Conservation (phyloP, 2,888 invertebrate species). For the Platynereis dumerilii region DNA sequence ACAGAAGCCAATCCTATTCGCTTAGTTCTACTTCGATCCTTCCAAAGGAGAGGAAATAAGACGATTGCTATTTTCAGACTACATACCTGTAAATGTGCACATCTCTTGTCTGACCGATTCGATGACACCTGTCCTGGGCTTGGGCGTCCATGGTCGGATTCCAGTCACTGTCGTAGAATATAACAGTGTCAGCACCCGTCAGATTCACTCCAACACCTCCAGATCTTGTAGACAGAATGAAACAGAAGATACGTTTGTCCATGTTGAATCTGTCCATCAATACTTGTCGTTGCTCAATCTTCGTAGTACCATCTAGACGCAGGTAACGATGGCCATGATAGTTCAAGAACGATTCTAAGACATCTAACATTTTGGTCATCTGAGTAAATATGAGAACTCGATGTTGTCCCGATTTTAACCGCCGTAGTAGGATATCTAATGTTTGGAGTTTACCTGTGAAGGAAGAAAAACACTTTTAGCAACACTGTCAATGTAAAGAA, state of each 20-base stretch:
- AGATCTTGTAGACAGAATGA: constrained; percentile 96
- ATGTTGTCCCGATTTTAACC: constrained; percentile 83
- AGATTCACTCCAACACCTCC: constrained; percentile 98
- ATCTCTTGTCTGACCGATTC: constrained; percentile 98
- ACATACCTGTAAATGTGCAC: constrained; percentile 89
- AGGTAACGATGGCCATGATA: constrained; percentile 97
- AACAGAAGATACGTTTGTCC: constrained; percentile 92
- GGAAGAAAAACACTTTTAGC: background rate
- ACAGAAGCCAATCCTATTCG: too few species aligned
- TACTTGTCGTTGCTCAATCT: constrained; percentile 90
- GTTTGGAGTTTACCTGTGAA: constrained; percentile 83
- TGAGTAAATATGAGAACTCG: constrained; percentile 97
- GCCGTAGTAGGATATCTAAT: constrained; percentile 80
- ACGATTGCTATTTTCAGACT: too few species aligned
- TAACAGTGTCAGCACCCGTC: constrained; percentile 98
- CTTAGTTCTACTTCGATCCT: too few species aligned
- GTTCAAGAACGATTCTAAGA: constrained; percentile 94
- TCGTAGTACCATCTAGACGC: constrained; percentile 90
- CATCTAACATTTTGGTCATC: constrained; percentile 99
- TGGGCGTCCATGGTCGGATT: constrained; percentile 99
- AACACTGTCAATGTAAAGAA: background rate
- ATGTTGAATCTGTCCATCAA: constrained; percentile 97
- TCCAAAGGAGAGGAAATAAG: too few species aligned
- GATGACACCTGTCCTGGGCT: constrained; percentile 79
- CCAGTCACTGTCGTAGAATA: constrained; percentile 99